Base-by-base conservation (phyloP, 1,140 invertebrate genomes). In the Archegozetes longisetosus region DNA sequence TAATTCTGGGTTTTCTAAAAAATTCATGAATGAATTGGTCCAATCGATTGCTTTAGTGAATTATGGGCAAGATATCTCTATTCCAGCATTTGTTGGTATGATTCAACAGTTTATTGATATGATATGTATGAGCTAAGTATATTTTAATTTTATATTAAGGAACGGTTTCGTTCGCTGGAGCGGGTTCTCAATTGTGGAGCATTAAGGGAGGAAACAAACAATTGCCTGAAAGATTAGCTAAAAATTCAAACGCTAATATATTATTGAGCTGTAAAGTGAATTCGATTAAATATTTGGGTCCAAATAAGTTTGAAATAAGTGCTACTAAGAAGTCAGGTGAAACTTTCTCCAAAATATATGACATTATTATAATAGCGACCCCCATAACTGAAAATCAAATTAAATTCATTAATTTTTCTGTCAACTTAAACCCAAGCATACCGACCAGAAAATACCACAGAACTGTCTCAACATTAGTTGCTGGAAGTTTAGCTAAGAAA, bases 181-280 rank as follows among this genome's bases (percentile, higher is more conserved):
- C 75, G 2, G 72, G 71, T 53, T 66, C 67, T 29, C 69, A 72
- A 4, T 67, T 84, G 20, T 84, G 79, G 79, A 70, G 77, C 17
- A 74, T 84, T 14, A 71, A 78, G 65, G 78, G 77, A 53, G 82
- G 82, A 58, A 84, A 84, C 64, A 77, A 77, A 66, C 58, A 70
- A 64, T 72, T 83, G 61, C 69, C 73, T 2, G 67, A 73, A 64
- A 69, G 69, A 29, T 66, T 80, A 2, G 46, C 78, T 4, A 64
- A 73, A 58, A 65, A 67, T 40, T 72, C 75, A 0, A 60, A 73
- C 49, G 72, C 75, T 40, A 71, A 68, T 24, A 4, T 64, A 14
- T 59, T 79, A 23, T 66, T 77, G 40, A 66, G 68, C 52, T 68
- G 64, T 22, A 64, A 68, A 61, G 73, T 77, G 6, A 65, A 26